Percentiles rank a stretch among this genome's conserved stretches.
Conservation (phyloP, 2,888 invertebrate genomes). For the Coelinius sp. region DNA sequence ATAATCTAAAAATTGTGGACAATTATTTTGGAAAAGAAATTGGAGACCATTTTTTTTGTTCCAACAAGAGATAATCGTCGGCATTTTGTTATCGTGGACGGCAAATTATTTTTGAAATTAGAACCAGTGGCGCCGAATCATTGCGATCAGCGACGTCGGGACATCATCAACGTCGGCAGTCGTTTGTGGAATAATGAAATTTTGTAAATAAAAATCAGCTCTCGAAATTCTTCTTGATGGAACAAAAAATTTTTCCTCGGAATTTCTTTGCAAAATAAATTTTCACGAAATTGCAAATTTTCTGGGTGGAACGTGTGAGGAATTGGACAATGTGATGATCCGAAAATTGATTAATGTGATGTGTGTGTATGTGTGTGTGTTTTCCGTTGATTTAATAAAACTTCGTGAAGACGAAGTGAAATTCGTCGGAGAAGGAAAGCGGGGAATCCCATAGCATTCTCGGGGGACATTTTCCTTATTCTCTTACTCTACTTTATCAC, state of each 20-base stretch:
- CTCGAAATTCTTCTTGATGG: neutral
- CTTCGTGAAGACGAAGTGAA: slow-evolving; percentile 26
- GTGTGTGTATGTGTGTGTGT: slow-evolving; percentile 41
- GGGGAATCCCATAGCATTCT: slow-evolving; percentile 20
- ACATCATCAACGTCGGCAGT: slow-evolving; percentile 41
- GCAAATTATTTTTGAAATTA: slow-evolving; percentile 44
- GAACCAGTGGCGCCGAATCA: slow-evolving; percentile 36
- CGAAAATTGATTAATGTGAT: slow-evolving; percentile 30
- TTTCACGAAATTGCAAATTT: neutral
- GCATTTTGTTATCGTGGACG: neutral
- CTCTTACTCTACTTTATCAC: slow-evolving; percentile 44
- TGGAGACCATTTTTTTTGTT: neutral
- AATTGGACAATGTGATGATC: slow-evolving; percentile 54
- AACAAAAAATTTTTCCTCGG: neutral
- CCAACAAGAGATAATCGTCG: slow-evolving; percentile 16
- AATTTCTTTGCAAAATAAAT: neutral
- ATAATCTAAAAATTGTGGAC: neutral
- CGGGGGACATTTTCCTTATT: slow-evolving; percentile 16
- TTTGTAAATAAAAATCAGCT: slow-evolving; percentile 5
- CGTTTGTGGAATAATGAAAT: slow-evolving; percentile 20
- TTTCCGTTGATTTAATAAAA: neutral
- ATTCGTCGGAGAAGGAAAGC: slow-evolving; percentile 31
- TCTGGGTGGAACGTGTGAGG: slow-evolving; percentile 50
- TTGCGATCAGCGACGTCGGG: slow-evolving; percentile 37
- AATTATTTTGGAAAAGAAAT: neutral